Base-by-base conservation (phyloP, 2,888 invertebrate genomes). In the Eumerus sabulonum region DNA sequence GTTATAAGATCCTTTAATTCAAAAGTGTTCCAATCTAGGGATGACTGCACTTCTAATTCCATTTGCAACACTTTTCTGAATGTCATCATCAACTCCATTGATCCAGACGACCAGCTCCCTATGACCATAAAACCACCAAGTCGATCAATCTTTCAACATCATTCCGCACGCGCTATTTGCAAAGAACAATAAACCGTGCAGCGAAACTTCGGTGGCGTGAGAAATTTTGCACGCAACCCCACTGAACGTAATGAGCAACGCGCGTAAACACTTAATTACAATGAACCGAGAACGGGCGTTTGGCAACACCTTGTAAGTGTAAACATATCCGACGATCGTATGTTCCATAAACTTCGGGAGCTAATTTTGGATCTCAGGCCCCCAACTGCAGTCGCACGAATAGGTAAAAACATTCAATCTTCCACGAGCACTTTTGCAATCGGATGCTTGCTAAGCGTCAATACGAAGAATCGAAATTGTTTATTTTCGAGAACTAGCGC, bases 211-310 rank as follows among this genome's bases (percentile, higher is more conserved):
- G 27, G 27, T 7, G 27, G 27, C 71, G 45, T 56, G 13, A 44
- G 66, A 36, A 72, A 45, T 62, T 72, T 77, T 77, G 76, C 76
- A 67, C 76, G 40, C 76, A 62, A 38, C 66, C 66, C 66, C 66
- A 77, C 40, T 45, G n/a, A 4, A 27, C 38, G n/a, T 19, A 36
- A 50, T 42, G 27, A 17, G 12, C 40, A 53, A 50, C 47, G 27
- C 17, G 12, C 40, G 59, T 59, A 54, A 45, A 40, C 60, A 56
- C 60, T 60, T 60, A 42, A 56, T 62, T 44, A 67, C 56, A 57
- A 50, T 7, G 18, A 27, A 38, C 36, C 42, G 3, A 56, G 44
- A 18, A 54, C 12, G 19, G 54, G 12, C 59, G 38, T 56, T 72
- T 53, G 35, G 60, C 72, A 72, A 77, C 44, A 70, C 35, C 50